Evolutionary conservation across 2,888 invertebrate species (phyloP).

Genomic region (Lymantria monacha): DNA sequence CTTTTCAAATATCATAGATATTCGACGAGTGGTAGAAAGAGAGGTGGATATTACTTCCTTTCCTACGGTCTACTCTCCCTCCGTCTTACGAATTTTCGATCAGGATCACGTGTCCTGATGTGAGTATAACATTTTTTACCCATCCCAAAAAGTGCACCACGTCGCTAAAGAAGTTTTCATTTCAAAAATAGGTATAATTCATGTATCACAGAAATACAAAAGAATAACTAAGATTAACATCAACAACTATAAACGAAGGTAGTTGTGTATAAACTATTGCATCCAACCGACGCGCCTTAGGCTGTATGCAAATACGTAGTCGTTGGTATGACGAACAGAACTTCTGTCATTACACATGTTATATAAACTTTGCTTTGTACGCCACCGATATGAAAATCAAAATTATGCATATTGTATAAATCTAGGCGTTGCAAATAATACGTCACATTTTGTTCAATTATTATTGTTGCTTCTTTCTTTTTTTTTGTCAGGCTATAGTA

Average conservation of each 20-base stretch:
- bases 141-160: too few species aligned
- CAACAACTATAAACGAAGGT: slow-evolving; percentile 10
- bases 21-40: too few species aligned
- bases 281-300: slow-evolving; percentile 10
- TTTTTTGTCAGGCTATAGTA: too few species aligned
- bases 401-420: slow-evolving; percentile 33
- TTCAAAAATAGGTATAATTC: too few species aligned
- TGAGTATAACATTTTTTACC: too few species aligned
- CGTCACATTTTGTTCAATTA: neutral
- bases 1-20: too few species aligned
- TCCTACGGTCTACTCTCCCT: too few species aligned
- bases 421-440: slow-evolving; percentile 7
- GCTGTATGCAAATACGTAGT: slow-evolving; percentile 35
- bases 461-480: too few species aligned
- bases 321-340: slow-evolving; percentile 35
- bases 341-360: slow-evolving; percentile 38
- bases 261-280: slow-evolving; percentile 24
- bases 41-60: too few species aligned
- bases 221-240: neutral
- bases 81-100: too few species aligned
- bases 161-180: too few species aligned
- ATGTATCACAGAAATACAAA: neutral
- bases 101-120: too few species aligned
- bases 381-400: slow-evolving; percentile 26
- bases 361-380: slow-evolving; percentile 30